phyloP scores from a whole-genome alignment of 1,140 invertebrate species.

The Drosophila malerkotliana region DNA sequence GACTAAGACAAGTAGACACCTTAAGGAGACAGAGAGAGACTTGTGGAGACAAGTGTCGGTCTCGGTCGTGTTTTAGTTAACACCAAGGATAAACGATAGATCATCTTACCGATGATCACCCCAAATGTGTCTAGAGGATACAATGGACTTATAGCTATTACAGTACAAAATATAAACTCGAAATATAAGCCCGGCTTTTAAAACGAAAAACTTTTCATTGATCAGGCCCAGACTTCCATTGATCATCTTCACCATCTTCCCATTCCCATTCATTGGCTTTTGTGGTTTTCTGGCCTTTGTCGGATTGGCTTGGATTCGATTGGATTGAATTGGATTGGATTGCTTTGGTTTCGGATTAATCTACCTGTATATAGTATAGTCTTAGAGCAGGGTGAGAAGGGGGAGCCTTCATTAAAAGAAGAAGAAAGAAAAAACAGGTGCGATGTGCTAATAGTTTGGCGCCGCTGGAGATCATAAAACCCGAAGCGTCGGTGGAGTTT shows the following conservation, averaged over 20 bases:
- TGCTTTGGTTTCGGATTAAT: conserved; percentile 1
- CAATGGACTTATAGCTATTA: not conserved
- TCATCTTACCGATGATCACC: conserved; percentile 21
- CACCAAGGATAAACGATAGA: conserved; percentile 30
- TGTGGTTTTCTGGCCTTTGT: not conserved
- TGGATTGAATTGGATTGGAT: conserved; percentile 4
- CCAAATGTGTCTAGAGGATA: not conserved
- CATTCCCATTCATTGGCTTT: conserved; percentile 17
- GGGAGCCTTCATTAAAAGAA: not conserved
- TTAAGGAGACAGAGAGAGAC: not conserved
- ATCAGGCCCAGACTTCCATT: conserved; percentile 6
- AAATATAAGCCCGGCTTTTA: not conserved
- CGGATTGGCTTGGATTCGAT: conserved; percentile 1
- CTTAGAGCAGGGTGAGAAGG: not conserved
- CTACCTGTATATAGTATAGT: not conserved
- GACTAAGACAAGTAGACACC: conserved; percentile 9
- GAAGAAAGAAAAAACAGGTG: not conserved
- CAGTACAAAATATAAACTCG: no score
- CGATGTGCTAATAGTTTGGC: conserved; percentile 60
- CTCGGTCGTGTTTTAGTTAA: conserved; percentile 42
- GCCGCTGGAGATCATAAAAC: conserved; percentile 38
- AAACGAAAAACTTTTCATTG: conserved; percentile 22
- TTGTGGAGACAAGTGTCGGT: conserved; percentile 26
- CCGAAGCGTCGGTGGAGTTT: not conserved
- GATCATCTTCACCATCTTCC: conserved; percentile 2